Evolutionary conservation across 1,140 invertebrate genomes (phyloP).

Genomic region (Drepana arcuata): DNA sequence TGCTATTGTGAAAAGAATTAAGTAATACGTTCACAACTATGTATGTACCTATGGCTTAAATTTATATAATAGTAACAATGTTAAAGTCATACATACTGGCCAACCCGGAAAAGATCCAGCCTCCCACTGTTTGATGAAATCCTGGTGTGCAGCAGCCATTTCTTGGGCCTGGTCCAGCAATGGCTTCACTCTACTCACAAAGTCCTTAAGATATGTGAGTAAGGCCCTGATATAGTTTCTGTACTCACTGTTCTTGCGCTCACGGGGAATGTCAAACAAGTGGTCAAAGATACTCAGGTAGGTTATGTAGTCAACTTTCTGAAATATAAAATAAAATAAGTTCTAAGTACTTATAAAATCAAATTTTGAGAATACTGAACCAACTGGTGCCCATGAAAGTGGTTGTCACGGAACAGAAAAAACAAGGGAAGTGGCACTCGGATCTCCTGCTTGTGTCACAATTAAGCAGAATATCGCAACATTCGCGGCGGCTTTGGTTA

Average conservation of each 20-base stretch:
- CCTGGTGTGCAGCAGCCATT: conserved; percentile 82
- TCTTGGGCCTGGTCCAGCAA: conserved; percentile 88
- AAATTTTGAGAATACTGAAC: too few species aligned
- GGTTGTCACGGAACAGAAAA: too few species aligned
- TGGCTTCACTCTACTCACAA: conserved; percentile 91
- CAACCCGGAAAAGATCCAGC: conserved; percentile 93
- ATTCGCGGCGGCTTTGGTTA: too few species aligned
- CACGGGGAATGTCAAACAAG: conserved; percentile 95
- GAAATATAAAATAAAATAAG: conserved; percentile 44
- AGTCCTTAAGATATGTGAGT: conserved; percentile 91
- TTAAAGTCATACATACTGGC: conserved; percentile 85
- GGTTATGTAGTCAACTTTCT: conserved; percentile 96
- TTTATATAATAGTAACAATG: too few species aligned
- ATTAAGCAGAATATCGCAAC: too few species aligned
- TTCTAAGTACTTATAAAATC: background rate
- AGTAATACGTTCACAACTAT: too few species aligned
- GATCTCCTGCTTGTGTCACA: too few species aligned
- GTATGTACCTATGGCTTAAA: too few species aligned
- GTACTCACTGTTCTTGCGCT: conserved; percentile 95
- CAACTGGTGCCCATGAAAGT: too few species aligned
- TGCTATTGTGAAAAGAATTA: too few species aligned
- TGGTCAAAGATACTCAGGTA: conserved; percentile 97
- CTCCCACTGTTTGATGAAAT: conserved; percentile 93
- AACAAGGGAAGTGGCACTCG: too few species aligned
- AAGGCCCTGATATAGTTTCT: conserved; percentile 88